These are phyloP conservation scores for Benthosema pterotum DNA, from an alignment of 2,797 vertebrate species.

Conservation along the genomic window DNA sequence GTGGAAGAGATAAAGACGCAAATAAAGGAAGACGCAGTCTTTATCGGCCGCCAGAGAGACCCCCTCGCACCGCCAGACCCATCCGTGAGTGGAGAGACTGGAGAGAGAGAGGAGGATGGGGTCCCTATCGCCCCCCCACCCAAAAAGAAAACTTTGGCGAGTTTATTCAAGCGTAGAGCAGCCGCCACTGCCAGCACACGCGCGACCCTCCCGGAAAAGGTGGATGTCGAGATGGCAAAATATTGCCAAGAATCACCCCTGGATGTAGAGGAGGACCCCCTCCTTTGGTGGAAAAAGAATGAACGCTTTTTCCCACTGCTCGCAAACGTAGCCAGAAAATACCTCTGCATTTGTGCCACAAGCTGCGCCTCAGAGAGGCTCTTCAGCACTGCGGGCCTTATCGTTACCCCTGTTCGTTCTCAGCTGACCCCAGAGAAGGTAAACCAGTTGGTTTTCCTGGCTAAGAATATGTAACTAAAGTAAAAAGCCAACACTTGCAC, in stretches of 20 bases:
- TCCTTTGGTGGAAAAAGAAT: not conserved
- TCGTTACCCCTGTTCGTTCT: not conserved
- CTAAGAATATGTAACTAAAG: not conserved
- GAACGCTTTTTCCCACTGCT: not conserved
- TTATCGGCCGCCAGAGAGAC: too few species aligned
- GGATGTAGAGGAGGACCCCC: not conserved
- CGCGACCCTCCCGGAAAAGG: not conserved
- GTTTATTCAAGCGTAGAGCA: not conserved
- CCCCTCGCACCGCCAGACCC: too few species aligned
- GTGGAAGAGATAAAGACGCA: not conserved
- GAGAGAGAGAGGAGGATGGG: too few species aligned
- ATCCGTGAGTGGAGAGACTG: too few species aligned
- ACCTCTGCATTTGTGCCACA: not conserved
- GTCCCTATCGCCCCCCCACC: too few species aligned
- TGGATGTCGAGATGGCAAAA: not conserved
- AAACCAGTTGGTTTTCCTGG: not conserved
- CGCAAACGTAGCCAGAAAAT: not conserved
- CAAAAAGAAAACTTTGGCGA: not conserved
- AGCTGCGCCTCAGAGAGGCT: constrained; percentile 4
- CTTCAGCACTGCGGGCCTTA: not conserved
- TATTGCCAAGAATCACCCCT: not conserved
- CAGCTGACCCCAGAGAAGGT: not conserved
- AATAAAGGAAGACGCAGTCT: too few species aligned
- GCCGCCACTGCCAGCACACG: not conserved
- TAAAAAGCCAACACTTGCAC: too few species aligned